Conservation (phyloP, 30 jellyfish, hydroid and myxozoan species). For the Hydractinia echinata region DNA sequence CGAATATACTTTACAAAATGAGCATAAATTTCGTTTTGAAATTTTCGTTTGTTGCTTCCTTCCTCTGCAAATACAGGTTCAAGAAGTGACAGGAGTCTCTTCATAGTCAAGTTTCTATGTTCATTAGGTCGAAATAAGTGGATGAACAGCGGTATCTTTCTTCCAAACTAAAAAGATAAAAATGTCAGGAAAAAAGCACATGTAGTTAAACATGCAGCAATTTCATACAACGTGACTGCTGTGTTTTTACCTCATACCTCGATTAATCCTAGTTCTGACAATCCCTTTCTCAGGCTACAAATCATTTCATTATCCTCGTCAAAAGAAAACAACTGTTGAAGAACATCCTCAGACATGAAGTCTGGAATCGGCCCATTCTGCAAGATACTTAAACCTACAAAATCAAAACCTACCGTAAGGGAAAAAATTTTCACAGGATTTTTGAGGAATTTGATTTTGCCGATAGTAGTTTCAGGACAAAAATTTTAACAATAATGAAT, state of each 20-base stretch:
- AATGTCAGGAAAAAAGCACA: background rate
- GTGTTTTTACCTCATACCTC: conserved; percentile 10
- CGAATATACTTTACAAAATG: conserved; percentile 31
- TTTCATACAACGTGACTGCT: background rate
- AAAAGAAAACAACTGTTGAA: conserved; percentile 21
- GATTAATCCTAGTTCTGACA: conserved; percentile 15
- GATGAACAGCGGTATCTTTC: conserved; percentile 26
- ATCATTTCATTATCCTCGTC: background rate
- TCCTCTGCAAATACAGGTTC: conserved; percentile 36
- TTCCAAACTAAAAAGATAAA: conserved; percentile 15
- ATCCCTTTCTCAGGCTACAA: conserved; percentile 15
- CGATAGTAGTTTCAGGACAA: too few species aligned
- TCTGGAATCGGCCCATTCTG: conserved; percentile 42
- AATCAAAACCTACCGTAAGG: too few species aligned
- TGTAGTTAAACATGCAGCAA: background rate
- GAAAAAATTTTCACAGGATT: too few species aligned
- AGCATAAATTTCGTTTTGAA: conserved; percentile 32
- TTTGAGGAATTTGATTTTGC: too few species aligned
- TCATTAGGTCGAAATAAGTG: conserved; percentile 21
- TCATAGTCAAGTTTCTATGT: conserved; percentile 11
- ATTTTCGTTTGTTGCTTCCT: conserved; percentile 26
- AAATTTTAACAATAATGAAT: too few species aligned
- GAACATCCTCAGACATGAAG: conserved; percentile 34
- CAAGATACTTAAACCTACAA: too few species aligned
- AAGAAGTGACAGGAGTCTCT: conserved; percentile 14